Percentiles rank a stretch among this genome's conserved stretches.
Evolutionary conservation across 2,113 vertebrate species (phyloP).

Genomic region (Mus pahari): DNA sequence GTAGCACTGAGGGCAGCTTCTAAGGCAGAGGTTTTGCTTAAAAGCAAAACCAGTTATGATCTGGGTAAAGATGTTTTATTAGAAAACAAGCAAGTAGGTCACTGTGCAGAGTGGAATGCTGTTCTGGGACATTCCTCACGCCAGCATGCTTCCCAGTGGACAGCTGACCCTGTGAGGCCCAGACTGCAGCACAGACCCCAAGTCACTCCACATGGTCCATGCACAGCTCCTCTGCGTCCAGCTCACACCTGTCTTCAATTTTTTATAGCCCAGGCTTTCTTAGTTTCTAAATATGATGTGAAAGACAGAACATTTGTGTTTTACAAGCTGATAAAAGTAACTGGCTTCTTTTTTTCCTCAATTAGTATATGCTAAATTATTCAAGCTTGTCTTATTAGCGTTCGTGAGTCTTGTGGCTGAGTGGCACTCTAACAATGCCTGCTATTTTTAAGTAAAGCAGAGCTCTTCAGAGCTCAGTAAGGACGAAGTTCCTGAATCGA

Average conservation of each 20-base stretch:
- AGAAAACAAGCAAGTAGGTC: conserved; percentile 67
- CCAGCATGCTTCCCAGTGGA: neutral
- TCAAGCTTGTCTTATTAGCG: conserved; percentile 26
- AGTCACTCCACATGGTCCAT: too few species aligned
- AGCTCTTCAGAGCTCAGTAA: conserved; percentile 12
- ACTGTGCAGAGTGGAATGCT: conserved; percentile 69
- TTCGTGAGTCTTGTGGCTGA: neutral
- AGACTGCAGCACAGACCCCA: neutral
- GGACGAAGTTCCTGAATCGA: conserved; percentile 28
- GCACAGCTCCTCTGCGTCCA: neutral
- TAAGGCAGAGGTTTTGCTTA: conserved; percentile 64
- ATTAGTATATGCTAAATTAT: neutral
- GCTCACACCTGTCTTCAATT: neutral
- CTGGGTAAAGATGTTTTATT: conserved; percentile 47
- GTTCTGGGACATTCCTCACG: conserved; percentile 63
- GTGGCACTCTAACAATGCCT: neutral
- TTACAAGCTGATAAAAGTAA: conserved; percentile 9
- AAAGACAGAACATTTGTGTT: conserved; percentile 10
- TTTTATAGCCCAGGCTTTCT: neutral
- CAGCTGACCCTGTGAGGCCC: neutral
- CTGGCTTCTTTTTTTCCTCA: neutral
- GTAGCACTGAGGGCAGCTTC: neutral
- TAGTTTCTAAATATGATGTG: neutral
- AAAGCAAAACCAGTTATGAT: conserved; percentile 52
- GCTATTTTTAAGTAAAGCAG: conserved; percentile 57